A percentile compares a stretch with the other conserved stretches of the same genome.
Conservation (phyloP, 2,797 vertebrate genomes). For the Sebastolobus alascanus region DNA sequence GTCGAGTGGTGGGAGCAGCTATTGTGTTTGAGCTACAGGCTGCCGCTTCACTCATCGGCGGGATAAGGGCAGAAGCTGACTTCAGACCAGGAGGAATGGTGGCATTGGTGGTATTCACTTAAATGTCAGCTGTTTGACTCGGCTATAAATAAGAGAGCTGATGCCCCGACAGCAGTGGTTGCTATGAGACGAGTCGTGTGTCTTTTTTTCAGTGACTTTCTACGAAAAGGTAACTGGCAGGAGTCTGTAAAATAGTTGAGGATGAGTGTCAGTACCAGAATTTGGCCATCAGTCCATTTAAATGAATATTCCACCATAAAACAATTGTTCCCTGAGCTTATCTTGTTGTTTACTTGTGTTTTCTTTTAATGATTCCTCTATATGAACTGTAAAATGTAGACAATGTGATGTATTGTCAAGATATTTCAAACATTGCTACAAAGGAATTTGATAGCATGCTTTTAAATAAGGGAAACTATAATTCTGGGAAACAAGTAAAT, state of each 20-base stretch:
- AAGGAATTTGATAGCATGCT: not conserved
- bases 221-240: slow-evolving; percentile 15
- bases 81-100: slow-evolving; percentile 74
- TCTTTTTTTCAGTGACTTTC: slow-evolving; percentile 45
- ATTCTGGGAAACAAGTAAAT: not conserved
- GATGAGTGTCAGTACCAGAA: not conserved
- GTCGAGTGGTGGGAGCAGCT: slow-evolving; percentile 39
- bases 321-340: not conserved
- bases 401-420: not conserved
- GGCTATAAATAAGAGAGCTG: slow-evolving; percentile 84
- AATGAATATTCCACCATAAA: slow-evolving; percentile 1
- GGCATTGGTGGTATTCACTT: slow-evolving; percentile 82
- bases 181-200: slow-evolving; percentile 53
- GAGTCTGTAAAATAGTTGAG: slow-evolving; percentile 9
- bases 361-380: not conserved
- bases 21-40: slow-evolving; percentile 68
- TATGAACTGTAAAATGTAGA: not conserved
- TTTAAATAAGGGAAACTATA: not conserved
- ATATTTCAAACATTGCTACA: not conserved
- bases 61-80: slow-evolving; percentile 78
- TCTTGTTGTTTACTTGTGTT: not conserved
- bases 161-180: slow-evolving; percentile 58
- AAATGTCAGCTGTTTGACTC: slow-evolving; percentile 84
- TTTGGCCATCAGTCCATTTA: not conserved
- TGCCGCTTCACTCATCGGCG: slow-evolving; percentile 73